phyloP scores from a whole-genome alignment of 2,888 invertebrate species.

The Eudemis profundana region DNA sequence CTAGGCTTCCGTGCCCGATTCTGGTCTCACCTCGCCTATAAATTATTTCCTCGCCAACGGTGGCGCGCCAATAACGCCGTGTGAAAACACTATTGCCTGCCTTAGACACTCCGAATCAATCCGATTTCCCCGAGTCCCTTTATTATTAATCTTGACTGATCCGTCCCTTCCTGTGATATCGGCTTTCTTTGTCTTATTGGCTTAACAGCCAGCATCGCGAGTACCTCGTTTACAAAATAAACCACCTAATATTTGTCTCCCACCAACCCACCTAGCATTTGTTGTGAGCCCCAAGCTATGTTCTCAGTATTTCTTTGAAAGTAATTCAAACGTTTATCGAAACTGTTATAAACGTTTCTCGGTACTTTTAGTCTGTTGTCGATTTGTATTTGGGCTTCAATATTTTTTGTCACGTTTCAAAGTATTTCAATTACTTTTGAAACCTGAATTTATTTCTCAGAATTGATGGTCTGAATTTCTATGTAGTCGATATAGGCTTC shows the following conservation, averaged over 20 bases:
- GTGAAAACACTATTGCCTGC: conserved; percentile 23
- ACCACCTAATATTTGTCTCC: conserved; percentile 26
- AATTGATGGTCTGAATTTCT: neutral
- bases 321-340: too few species aligned
- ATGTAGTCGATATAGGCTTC: neutral
- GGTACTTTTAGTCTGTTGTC: too few species aligned
- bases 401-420: too few species aligned
- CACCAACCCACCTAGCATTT: too few species aligned
- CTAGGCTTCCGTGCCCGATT: too few species aligned
- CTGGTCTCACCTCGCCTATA: too few species aligned
- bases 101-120: conserved; percentile 37
- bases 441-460: too few species aligned
- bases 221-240: conserved; percentile 37
- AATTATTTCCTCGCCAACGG: neutral
- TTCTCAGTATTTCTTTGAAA: neutral
- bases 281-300: too few species aligned
- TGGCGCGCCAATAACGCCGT: conserved; percentile 12
- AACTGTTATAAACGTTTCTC: too few species aligned
- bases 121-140: conserved; percentile 43
- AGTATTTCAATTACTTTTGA: too few species aligned
- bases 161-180: conserved; percentile 40
- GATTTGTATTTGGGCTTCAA: too few species aligned
- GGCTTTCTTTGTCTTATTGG: conserved; percentile 57
- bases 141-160: conserved; percentile 46
- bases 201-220: conserved; percentile 51